Base-by-base conservation (phyloP, 2,113 vertebrate genomes). In the Osmerus mordax region DNA sequence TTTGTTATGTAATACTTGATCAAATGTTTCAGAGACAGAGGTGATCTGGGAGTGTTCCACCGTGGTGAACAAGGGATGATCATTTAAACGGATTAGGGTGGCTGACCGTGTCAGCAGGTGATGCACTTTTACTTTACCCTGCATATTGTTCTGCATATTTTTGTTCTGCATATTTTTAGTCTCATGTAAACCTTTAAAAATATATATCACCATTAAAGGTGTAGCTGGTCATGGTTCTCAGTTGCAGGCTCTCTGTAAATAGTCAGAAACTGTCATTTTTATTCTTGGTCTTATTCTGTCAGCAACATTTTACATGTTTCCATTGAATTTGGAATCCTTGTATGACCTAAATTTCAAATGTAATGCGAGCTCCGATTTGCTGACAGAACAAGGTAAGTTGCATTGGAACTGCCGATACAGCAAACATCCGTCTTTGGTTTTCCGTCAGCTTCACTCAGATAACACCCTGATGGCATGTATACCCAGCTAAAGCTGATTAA, bases 401-500 rank as follows among this genome's bases (percentile, higher is more conserved):
- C 72, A 82, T 82, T 85, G 81, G 67, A 74, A 86, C 82, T 80
- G 77, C 82, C 70, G 73, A 78, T 78, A 73, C 75, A 83, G 74
- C 80, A 86, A 80, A 71, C 84, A 73, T 55, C 36, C 21, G 51
- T 71, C 73, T 63, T 63, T 79, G 74, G 78, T 84, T 81, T 76
- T 65, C 69, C 65, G 72, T 74, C 77, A 78, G 76, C 73, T 83
- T 72, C 72, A 55, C 76, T 71, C 73, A 80, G 81, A 86, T 83
- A 89, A 79, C 75, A 78, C 83, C 64, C 76, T 75, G 77, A 69
- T 82, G 76, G 80, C 74, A 79, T 84, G 86, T 87, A 70, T 80
- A 80, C 78, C 77, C 68, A 70, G 73, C 83, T 74, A 82, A 87
- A 84, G 80, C 82, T 84, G 80, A 82, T 81, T 83, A 81, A 78